Evolutionary conservation across 1,140 invertebrate genomes (phyloP).

Genomic region (Sycophaga agraensis): DNA sequence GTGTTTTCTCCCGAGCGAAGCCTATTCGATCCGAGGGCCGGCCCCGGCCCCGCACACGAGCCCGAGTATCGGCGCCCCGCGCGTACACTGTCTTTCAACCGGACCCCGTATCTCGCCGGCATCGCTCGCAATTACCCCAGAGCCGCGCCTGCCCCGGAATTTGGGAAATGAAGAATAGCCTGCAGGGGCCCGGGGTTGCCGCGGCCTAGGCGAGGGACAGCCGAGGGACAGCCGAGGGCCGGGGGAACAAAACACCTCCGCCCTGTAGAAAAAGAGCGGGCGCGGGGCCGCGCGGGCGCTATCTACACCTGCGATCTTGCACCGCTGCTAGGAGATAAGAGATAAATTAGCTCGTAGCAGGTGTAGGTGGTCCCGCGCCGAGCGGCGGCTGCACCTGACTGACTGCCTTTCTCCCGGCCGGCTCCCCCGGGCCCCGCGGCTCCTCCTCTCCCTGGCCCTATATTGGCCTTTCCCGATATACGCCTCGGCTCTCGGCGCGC

Average conservation of each 20-base stretch:
- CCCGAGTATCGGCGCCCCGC: too few relatives aligned
- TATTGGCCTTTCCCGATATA: background rate
- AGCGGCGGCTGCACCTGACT: slow-evolving; percentile 18
- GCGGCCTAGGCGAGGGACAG: background rate
- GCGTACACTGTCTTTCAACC: background rate
- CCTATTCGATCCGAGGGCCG: too few relatives aligned
- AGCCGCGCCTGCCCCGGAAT: too few relatives aligned
- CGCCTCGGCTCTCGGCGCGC: too few relatives aligned
- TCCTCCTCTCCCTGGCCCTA: background rate
- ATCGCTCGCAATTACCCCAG: background rate
- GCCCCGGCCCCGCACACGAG: too few relatives aligned
- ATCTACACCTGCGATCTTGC: slow-evolving; percentile 47
- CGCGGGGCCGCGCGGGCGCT: background rate
- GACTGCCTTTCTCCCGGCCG: slow-evolving; percentile 14
- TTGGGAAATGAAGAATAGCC: too few relatives aligned
- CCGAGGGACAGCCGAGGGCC: background rate
- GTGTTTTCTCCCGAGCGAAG: too few relatives aligned
- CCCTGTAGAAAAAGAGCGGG: slow-evolving; percentile 2
- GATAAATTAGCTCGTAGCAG: slow-evolving; percentile 47
- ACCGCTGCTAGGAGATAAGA: slow-evolving; percentile 39
- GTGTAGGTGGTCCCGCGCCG: slow-evolving; percentile 53
- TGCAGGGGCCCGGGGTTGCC: background rate
- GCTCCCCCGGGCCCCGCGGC: background rate
- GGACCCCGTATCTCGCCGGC: background rate
- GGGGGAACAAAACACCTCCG: slow-evolving; percentile 5